phyloP scores from a whole-genome alignment of 1,140 invertebrate species.

The Aphelenchoides avenae region DNA sequence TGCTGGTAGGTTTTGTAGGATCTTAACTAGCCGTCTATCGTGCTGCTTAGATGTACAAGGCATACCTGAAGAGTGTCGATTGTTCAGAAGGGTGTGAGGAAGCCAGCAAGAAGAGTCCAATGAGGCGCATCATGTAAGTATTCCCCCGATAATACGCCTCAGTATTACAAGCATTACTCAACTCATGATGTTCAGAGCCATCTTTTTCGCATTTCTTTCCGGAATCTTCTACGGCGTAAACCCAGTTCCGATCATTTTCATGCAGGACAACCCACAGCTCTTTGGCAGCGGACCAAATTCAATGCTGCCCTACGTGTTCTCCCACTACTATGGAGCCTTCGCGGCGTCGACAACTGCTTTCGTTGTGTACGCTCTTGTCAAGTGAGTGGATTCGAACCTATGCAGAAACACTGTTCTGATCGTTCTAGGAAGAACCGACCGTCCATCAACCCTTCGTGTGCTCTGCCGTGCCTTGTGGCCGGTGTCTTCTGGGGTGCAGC shows the following conservation, averaged over 20 bases:
- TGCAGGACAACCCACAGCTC: constrained; percentile 25
- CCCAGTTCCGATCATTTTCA: constrained; percentile 26
- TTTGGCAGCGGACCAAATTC: constrained; percentile 11
- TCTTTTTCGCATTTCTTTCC: constrained; percentile 30
- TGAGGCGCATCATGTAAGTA: no score
- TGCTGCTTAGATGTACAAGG: no score
- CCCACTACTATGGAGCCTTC: constrained; percentile 41
- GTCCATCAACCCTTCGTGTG: constrained; percentile 17
- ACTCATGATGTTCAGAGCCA: constrained; percentile 30
- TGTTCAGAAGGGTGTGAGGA: no score
- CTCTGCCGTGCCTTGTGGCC: constrained; percentile 26
- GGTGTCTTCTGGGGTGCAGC: constrained; percentile 35
- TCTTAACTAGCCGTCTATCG: no score
- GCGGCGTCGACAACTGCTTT: constrained; percentile 30
- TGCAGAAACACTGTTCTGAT: no score
- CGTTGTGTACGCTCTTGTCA: constrained; percentile 24
- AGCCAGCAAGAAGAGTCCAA: no score
- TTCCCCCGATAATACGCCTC: no score
- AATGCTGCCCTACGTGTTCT: constrained; percentile 36
- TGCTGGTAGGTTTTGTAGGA: no score
- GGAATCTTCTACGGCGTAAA: constrained; percentile 36
- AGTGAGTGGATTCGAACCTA: constrained; percentile 8
- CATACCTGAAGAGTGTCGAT: no score
- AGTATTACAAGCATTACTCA: no score
- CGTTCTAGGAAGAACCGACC: constrained; percentile 25